Conservation (phyloP, 2,113 vertebrate genomes). For the Ceyx margarethae region DNA sequence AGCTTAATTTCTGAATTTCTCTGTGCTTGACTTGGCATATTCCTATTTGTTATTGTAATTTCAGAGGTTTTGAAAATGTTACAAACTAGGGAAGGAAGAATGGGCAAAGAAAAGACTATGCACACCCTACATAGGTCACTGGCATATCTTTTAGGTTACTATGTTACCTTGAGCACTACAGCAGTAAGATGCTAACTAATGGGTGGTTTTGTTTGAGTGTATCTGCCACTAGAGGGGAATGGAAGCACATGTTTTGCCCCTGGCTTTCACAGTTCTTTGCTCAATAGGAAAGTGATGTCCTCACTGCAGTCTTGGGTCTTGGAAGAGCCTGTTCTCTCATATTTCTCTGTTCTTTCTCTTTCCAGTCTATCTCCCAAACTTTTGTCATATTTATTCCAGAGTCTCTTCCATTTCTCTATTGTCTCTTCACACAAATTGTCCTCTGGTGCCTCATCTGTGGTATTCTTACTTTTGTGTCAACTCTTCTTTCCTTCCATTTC, state of each 20-base stretch:
- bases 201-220: not conserved
- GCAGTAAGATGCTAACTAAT: not conserved
- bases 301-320: not conserved
- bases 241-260: not conserved
- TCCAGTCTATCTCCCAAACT: not conserved
- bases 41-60: not conserved
- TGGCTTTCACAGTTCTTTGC: not conserved
- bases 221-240: slow-evolving; percentile 63
- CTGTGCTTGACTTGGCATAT: not conserved
- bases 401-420: not conserved
- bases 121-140: not conserved
- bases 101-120: not conserved
- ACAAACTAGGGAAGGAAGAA: not conserved
- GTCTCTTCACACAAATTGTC: not conserved
- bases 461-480: not conserved
- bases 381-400: not conserved
- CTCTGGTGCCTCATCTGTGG: not conserved
- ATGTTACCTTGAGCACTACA: not conserved
- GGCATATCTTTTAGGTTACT: not conserved
- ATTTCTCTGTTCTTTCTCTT: not conserved
- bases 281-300: not conserved
- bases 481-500: not conserved
- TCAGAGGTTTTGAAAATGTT: not conserved
- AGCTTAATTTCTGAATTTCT: not conserved
- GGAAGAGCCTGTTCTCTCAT: not conserved